phyloP scores from a whole-genome alignment of 1,140 invertebrate genomes.

The Drosophila mojavensis region DNA sequence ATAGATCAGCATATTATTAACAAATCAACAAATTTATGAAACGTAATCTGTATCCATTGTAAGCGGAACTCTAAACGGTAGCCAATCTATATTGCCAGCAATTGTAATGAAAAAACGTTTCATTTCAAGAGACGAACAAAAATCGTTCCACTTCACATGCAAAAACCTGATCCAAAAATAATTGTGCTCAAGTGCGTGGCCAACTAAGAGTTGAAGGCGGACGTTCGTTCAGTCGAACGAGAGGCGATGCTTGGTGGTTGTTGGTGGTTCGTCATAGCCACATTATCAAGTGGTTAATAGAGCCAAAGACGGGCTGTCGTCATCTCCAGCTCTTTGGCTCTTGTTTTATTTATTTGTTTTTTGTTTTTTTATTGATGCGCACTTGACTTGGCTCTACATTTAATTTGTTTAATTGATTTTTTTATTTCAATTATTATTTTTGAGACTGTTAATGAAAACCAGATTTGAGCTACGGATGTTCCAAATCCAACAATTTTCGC shows the following conservation, averaged over 20 bases:
- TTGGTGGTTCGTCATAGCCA: conserved; percentile 35
- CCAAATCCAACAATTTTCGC: conserved; percentile 12
- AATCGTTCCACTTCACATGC: conserved; percentile 47
- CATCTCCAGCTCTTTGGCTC: conserved; percentile 11
- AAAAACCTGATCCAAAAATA: conserved; percentile 68
- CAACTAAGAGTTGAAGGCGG: conserved; percentile 48
- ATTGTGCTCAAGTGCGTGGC: conserved; percentile 54
- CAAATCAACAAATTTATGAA: not conserved
- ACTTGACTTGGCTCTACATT: conserved; percentile 49
- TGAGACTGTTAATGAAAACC: conserved; percentile 51
- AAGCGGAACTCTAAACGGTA: conserved; percentile 20
- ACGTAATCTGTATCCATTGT: conserved; percentile 4
- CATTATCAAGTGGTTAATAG: conserved; percentile 66
- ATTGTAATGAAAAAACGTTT: conserved; percentile 21
- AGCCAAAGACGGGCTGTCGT: conserved; percentile 35
- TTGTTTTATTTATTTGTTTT: no score
- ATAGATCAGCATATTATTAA: not conserved
- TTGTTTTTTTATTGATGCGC: conserved; percentile 50
- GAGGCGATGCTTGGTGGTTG: conserved; percentile 6
- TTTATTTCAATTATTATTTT: conserved; percentile 16
- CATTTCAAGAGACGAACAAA: not conserved
- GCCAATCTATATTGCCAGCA: conserved; percentile 9
- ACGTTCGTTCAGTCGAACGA: conserved; percentile 14
- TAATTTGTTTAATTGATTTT: conserved; percentile 29
- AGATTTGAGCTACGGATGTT: conserved; percentile 25